A percentile compares a stretch with the other conserved stretches of the same genome.
Evolutionary conservation across 2,113 vertebrate genomes (phyloP).

Genomic region (Oplegnathus fasciatus): DNA sequence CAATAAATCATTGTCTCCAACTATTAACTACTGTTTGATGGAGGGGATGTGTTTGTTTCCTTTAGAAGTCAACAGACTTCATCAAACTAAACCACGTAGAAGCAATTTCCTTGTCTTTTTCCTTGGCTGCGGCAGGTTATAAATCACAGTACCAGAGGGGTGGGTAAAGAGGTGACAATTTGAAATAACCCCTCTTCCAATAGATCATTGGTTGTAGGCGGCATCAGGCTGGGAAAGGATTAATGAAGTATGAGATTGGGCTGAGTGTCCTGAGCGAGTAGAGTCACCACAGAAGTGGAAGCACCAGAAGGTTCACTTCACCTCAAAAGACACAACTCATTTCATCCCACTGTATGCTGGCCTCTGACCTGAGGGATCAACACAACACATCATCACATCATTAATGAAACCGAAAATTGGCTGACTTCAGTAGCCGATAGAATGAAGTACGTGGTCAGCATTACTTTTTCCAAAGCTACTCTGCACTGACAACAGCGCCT

Average conservation of each 20-base stretch:
- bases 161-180: constrained; percentile 67
- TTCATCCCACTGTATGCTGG: constrained; percentile 7
- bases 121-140: constrained; percentile 58
- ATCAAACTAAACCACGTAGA: constrained; percentile 63
- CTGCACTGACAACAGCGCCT: constrained; percentile 6
- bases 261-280: constrained; percentile 31
- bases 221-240: constrained; percentile 72
- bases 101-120: constrained; percentile 73
- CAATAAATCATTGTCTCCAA: constrained; percentile 56
- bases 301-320: constrained; percentile 37
- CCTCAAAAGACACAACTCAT: constrained; percentile 33
- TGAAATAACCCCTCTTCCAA: constrained; percentile 70
- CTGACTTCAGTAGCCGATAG: constrained; percentile 11
- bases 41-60: constrained; percentile 51
- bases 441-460: neutral
- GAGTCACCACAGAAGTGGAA: constrained; percentile 35
- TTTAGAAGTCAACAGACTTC: constrained; percentile 59
- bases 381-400: constrained; percentile 31
- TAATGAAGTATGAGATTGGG: constrained; percentile 78
- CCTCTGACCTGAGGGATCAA: constrained; percentile 19
- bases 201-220: constrained; percentile 64
- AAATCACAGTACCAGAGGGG: constrained; percentile 75
- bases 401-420: constrained; percentile 14
- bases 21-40: constrained; percentile 54
- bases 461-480: constrained; percentile 22